Percentiles rank a stretch among this genome's conserved stretches.
Conservation (phyloP, 2,113 vertebrate species). For the Corythornis cristatus region DNA sequence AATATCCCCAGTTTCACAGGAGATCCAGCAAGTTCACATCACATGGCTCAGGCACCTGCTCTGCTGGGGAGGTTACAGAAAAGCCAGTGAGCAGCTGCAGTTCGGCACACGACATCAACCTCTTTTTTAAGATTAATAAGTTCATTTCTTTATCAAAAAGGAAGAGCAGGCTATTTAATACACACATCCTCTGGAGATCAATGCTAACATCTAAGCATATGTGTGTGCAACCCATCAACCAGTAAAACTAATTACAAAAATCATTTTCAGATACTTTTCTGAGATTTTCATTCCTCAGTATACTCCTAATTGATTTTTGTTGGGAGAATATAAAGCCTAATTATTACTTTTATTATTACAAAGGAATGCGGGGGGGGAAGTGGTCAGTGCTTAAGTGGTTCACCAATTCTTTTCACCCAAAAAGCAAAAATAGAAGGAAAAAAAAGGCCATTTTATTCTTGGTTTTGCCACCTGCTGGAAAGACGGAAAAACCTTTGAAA, state of each 20-base stretch:
- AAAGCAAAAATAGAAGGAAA: not conserved
- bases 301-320: constrained; percentile 65
- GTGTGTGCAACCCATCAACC: constrained; percentile 39
- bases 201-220: not conserved
- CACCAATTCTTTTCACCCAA: not conserved
- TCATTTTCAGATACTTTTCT: constrained; percentile 65
- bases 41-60: not conserved
- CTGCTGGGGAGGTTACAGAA: not conserved
- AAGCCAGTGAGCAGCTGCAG: not conserved
- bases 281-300: constrained; percentile 55
- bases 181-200: constrained; percentile 40
- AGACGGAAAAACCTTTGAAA: constrained; percentile 48
- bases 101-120: not conserved
- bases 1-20: not conserved
- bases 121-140: constrained; percentile 33
- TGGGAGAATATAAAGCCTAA: constrained; percentile 47
- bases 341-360: constrained; percentile 61
- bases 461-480: constrained; percentile 48
- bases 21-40: not conserved
- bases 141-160: constrained; percentile 32
- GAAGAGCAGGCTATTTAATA: constrained; percentile 33
- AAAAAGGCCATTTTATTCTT: constrained; percentile 45
- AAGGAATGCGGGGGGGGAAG: not conserved
- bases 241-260: constrained; percentile 69
- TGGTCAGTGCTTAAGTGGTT: constrained; percentile 13